Evolutionary conservation across 2,888 invertebrate species (phyloP), one percentile per base, ranked within the genome.

Genomic region (Chloroclysta siterata): DNA sequence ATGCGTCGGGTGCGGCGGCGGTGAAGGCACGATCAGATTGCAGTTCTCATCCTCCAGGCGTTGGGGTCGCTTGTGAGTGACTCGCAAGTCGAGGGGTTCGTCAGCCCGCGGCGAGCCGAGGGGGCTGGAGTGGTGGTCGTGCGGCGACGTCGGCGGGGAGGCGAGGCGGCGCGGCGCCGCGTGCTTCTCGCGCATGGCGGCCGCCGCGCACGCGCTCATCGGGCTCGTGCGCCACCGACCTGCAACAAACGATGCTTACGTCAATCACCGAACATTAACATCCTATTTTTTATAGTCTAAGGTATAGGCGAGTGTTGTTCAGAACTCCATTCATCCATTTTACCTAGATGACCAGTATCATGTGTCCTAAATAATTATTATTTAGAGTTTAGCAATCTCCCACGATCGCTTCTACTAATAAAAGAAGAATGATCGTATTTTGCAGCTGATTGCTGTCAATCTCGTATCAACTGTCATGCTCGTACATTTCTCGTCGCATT

Each of bases 161-260:
- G 86, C 94, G 96, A 97, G 97, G 94, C 97, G 97, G 92, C 97
- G 95, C 87, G 97, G 97, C 86, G 97, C 97, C 88, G 97, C 96
- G 94, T 97, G 97, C 94, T 98, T 97, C 94, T 97, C 97, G 94
- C 97, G 96, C 94, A 94, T 93, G 89, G 90, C 94, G 93, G 94
- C 94, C 89, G 95, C 94, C 91, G 95, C 95, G 94, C 95, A 95
- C 94, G 95, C 95, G 94, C 95, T 95, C 95, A 95, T 95, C 94
- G 93, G 94, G 92, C 93, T 92, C 92, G 92, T 86, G 92, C 93
- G 91, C 91, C 89, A 93, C 89, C 90, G 87, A 92, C 89, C 92
- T 92, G 88, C 1, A 89, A 89, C 87, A 88, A 90, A 63, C 58
- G 68, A 54, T 63, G 42, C 53, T 11, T 29, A 51, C 57, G 41